Percentiles rank a stretch among this genome's conserved stretches.
Evolutionary conservation across 2,888 invertebrate genomes (phyloP).

Genomic region (Nowickia ferox): DNA sequence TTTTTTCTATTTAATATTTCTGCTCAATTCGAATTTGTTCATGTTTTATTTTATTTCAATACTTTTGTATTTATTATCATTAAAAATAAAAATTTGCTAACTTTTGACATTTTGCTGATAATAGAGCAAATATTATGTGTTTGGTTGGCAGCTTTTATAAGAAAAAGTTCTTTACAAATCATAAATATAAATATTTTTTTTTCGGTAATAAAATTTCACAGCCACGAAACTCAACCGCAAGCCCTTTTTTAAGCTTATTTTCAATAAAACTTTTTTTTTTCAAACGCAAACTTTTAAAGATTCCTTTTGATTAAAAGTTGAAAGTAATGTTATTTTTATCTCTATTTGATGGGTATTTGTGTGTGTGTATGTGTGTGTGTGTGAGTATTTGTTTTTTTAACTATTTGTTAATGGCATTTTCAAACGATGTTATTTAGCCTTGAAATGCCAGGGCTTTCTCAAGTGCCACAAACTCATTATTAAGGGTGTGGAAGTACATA

Average conservation of each 20-base stretch:
- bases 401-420: neutral
- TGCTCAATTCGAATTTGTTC: slow-evolving; percentile 5
- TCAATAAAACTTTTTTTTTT: neutral
- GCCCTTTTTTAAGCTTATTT: neutral
- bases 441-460: slow-evolving; percentile 13
- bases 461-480: slow-evolving; percentile 38
- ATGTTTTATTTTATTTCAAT: slow-evolving; percentile 44
- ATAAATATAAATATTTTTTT: neutral
- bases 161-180: neutral
- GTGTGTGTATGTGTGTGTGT: neutral
- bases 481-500: too few relatives aligned
- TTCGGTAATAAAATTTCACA: slow-evolving; percentile 31
- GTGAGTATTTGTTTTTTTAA: too few relatives aligned
- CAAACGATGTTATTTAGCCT: slow-evolving; percentile 48
- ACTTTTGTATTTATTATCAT: slow-evolving; percentile 59
- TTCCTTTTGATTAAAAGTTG: neutral
- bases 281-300: neutral
- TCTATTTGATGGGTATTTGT: neutral
- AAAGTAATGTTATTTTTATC: slow-evolving; percentile 3
- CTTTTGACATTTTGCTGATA: slow-evolving; percentile 66
- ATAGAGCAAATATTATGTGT: slow-evolving; percentile 24
- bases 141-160: slow-evolving; percentile 2
- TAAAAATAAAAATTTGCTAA: slow-evolving; percentile 43
- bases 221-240: neutral
- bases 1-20: slow-evolving; percentile 23